Evolutionary conservation across 2,888 invertebrate species (phyloP), one percentile per base, ranked within the genome.

Genomic region (Polyommatus icarus): DNA sequence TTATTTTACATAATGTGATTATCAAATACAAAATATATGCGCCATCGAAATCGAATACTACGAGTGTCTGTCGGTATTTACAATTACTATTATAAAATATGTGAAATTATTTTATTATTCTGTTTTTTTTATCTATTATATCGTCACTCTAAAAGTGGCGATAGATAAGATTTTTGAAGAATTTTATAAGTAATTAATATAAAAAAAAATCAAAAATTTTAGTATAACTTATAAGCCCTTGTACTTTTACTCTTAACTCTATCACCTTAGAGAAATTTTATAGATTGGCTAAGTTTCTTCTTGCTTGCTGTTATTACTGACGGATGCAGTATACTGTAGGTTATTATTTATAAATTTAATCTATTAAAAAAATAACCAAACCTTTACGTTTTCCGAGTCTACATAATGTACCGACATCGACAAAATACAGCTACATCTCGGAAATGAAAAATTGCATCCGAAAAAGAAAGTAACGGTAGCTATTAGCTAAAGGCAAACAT

Each of bases 1-100:
- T 81, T 80, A 78, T 73, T 76, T 81, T 80, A 81, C 81, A 80
- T 32, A 76, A 72, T 72, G 36, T 5, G 3, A 54, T 32, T 67
- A 67, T 67, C 67, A 18, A 67, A 67, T 12, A 67, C 67, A 29
- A 67, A 67, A 32, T 67, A 29, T 24, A 5, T 7, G 67, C 67
- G 32, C 67, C 67, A 67, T 18, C 29, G 18, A 29, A 67, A 67
- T 61, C 20, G 8, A 5, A 29, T 32, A 61, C 24, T 24, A 61
- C 24, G n/a, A 20, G 8, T 8, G 20, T n/a, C 5, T 36, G 24
- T 24, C 24, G 1, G 36, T 36, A 5, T 32, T 32, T 32, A 32
- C 3, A 32, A 57, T n/a, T 59, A 59, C 24, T 24, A 1, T 59
- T n/a, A n/a, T 3, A n/a, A 50, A 24, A 24, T 24, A 50, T 2